phyloP scores from a whole-genome alignment of 2,797 vertebrate species.

The Pterois miles region DNA sequence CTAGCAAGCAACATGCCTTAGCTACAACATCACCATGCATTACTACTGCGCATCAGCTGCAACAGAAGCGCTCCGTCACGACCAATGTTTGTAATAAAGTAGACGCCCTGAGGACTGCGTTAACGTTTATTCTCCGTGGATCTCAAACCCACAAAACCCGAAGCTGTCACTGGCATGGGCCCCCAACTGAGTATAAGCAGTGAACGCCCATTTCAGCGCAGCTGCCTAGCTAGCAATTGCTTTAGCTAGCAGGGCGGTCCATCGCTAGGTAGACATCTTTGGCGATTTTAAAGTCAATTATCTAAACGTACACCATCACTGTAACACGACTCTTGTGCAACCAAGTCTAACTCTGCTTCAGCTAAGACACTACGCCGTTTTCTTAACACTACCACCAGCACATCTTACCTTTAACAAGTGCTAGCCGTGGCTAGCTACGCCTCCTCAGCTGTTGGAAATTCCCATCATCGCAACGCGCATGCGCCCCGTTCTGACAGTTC shows the following conservation, averaged over 20 bases:
- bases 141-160: background rate
- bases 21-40: conserved; percentile 30
- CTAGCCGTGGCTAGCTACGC: conserved; percentile 75
- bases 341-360: background rate
- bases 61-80: background rate
- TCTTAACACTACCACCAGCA: conserved; percentile 17
- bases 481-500: conserved; percentile 68
- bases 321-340: fast-evolving
- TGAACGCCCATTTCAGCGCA: conserved; percentile 82
- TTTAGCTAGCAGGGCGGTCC: conserved; percentile 64
- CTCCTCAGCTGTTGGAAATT: conserved; percentile 84
- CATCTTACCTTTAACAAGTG: conserved; percentile 80
- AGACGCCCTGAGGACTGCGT: background rate
- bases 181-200: conserved; percentile 54
- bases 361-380: background rate
- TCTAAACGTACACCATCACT: background rate
- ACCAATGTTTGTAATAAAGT: background rate
- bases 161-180: conserved; percentile 15
- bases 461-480: conserved; percentile 74
- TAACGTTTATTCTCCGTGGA: background rate
- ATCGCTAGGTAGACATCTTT: conserved; percentile 12
- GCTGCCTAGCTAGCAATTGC: conserved; percentile 62
- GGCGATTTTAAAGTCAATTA: background rate
- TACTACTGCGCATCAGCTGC: conserved; percentile 28
- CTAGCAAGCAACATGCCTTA: conserved; percentile 37